These are phyloP conservation scores for Lindbergichthys nudifrons DNA, from an alignment of 2,797 vertebrate genomes.

Conservation along the genomic window DNA sequence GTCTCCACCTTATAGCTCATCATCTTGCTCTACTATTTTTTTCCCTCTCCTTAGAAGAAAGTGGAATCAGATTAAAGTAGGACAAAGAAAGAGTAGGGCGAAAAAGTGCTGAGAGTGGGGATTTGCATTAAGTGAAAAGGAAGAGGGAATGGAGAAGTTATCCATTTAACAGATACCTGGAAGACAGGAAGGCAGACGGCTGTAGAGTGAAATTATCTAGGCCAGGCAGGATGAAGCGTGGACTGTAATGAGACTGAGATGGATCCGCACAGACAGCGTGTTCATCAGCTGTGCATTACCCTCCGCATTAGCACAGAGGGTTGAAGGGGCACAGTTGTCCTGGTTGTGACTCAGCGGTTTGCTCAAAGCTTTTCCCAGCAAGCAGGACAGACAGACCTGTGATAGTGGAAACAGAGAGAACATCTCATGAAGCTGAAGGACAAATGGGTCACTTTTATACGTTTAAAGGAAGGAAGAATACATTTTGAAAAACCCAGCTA, in stretches of 20 bases:
- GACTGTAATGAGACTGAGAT: constrained; percentile 39
- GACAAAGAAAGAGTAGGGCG: constrained; percentile 60
- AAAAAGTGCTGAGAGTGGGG: constrained; percentile 67
- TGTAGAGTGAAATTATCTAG: constrained; percentile 52
- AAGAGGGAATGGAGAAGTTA: constrained; percentile 58
- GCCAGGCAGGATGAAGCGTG: constrained; percentile 43
- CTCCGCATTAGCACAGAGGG: constrained; percentile 44
- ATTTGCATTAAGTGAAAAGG: constrained; percentile 67
- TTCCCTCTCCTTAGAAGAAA: constrained; percentile 33
- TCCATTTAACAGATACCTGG: constrained; percentile 67
- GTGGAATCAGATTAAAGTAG: constrained; percentile 72
- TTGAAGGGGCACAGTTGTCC: constrained; percentile 26
- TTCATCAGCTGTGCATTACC: constrained; percentile 51
- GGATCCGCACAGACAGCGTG: constrained; percentile 35
- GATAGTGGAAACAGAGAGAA: constrained; percentile 24
- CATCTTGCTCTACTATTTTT: constrained; percentile 27
- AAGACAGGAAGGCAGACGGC: constrained; percentile 56
- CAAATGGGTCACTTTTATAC: constrained; percentile 40
- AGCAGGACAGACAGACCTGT: constrained; percentile 5
- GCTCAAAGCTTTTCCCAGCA: constrained; percentile 21
- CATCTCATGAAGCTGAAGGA: constrained; percentile 35
- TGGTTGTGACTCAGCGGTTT: constrained; percentile 32
- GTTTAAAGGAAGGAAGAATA: constrained; percentile 36
- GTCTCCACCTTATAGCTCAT: constrained; percentile 31
- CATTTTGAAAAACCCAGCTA: constrained; percentile 11